Evolutionary conservation across 2,797 vertebrate genomes (phyloP), one percentile per base, ranked within the genome.

Genomic region (Melanotaenia pygmaea): DNA sequence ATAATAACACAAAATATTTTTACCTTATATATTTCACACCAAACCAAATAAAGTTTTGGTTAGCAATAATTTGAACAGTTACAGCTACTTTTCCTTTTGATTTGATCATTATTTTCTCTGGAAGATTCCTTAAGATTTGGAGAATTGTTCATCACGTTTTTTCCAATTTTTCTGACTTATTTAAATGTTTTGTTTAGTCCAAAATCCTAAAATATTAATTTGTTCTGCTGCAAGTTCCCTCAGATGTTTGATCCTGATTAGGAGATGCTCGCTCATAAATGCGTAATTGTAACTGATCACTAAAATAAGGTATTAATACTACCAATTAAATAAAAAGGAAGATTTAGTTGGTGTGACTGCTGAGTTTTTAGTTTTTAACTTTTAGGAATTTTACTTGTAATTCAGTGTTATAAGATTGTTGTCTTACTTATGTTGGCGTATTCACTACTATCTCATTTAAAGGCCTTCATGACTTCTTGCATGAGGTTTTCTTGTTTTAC

Each of bases 401-500:
- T 43, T 7, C 6, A 26, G 10, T 70, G 40, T 34, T 30, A n/a
- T 22, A 3, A 20, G 47, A 51, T 54, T 22, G 24, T 26, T 53
- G 50, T 53, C 9, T 47, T 47, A 10, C 13, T 40, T 40, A 11
- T 3, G 10, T 16, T 2, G 16, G 3, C 18, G 14, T 18, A 45
- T 45, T 45, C 40, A 45, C 40, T 45, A 40, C 38, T 40, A 12
- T 45, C 40, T 45, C 40, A 45, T 45, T 14, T 16, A 5, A 45
- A 18, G 16, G 20, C 47, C 38, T 20, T 70, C 58, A 45, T 45
- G 24, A 58, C 47, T 18, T 59, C 35, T 50, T 35, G 59, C 40
- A n/a, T 63, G 57, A 14, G 45, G 18, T 3, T 0, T 2, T 47
- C 59, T 77, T 69, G 22, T 60, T 64, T 79, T 47, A 6, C 35